Evolutionary conservation across 2,113 vertebrate genomes (phyloP), one percentile per base, ranked within the genome.

Genomic region (Centrocercus urophasianus): DNA sequence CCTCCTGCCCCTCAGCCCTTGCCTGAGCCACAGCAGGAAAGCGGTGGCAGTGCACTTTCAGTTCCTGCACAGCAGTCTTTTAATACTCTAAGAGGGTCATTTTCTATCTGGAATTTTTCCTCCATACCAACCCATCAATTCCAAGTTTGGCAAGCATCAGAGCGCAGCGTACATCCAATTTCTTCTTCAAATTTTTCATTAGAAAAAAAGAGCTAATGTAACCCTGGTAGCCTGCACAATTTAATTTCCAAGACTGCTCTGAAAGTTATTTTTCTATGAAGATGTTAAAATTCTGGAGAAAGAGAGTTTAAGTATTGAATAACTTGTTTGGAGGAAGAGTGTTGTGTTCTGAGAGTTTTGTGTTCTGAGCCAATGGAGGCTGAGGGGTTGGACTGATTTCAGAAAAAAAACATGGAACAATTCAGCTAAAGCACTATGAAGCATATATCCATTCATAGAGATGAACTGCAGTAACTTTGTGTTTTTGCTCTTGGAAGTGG

Each of bases 201-300:
- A 52, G 38, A 63, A 36, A 24, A 60, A 25, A 19, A 66, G 57
- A 75, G 47, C 43, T 48, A 67, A 5, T 5, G 1, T 10, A 18
- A 59, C 45, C 5, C 0, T 6, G 34, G 40, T 32, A 24, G 42
- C 40, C 60, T 24, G 1, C 34, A 38, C 42, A 22, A 2, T 42
- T 88, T 54, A 13, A 16, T 56, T 89, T 36, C 57, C 8, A 32
- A 61, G 21, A 1, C 30, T 40, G 36, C 12, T 67, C 24, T 4
- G 60, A 18, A 24, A 50, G 45, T 30, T 60, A 1, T 14, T 59
- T 71, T 54, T 50, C 47, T 27, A 0, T 0, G 4, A 45, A 61
- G 30, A 30, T 45, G 81, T 67, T 2, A 14, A 9, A 10, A 22
- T 48, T 70, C 57, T 52, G 50, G 69, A 38, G 36, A 5, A 79